phyloP scores from a whole-genome alignment of 2,888 invertebrate genomes.

The Schrankia costaestrigalis region DNA sequence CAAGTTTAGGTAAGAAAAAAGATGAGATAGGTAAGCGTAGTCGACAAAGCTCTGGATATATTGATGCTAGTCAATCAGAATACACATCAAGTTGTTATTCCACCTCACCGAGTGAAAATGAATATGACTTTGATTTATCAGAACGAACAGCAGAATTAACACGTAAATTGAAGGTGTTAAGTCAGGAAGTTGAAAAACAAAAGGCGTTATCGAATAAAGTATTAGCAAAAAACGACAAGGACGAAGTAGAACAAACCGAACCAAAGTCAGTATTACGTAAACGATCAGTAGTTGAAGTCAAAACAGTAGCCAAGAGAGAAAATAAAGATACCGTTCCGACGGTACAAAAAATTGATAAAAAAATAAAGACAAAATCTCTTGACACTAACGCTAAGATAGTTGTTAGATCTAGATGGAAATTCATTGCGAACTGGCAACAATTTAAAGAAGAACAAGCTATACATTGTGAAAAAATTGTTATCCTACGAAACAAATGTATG shows the following conservation, averaged over 20 bases:
- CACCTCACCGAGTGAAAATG: slow-evolving; percentile 75
- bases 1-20: slow-evolving; percentile 67
- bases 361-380: slow-evolving; percentile 34
- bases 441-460: slow-evolving; percentile 80
- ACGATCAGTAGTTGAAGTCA: slow-evolving; percentile 45
- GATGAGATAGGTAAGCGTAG: slow-evolving; percentile 57
- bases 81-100: slow-evolving; percentile 77
- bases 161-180: slow-evolving; percentile 65
- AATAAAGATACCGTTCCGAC: slow-evolving; percentile 27
- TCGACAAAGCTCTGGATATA: slow-evolving; percentile 68
- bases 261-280: slow-evolving; percentile 53
- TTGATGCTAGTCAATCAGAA: slow-evolving; percentile 77
- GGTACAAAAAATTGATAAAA: slow-evolving; percentile 28
- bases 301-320: slow-evolving; percentile 39
- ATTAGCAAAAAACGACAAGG: slow-evolving; percentile 43
- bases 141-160: slow-evolving; percentile 71
- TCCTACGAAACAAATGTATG: slow-evolving; percentile 84
- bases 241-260: slow-evolving; percentile 30
- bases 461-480: slow-evolving; percentile 78
- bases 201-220: slow-evolving; percentile 46
- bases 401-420: slow-evolving; percentile 61
- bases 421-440: slow-evolving; percentile 76
- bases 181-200: slow-evolving; percentile 60
- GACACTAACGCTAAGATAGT: slow-evolving; percentile 46
- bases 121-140: slow-evolving; percentile 72